Base-by-base conservation (phyloP, 2,888 invertebrate species). In the Leptopilina myrica region DNA sequence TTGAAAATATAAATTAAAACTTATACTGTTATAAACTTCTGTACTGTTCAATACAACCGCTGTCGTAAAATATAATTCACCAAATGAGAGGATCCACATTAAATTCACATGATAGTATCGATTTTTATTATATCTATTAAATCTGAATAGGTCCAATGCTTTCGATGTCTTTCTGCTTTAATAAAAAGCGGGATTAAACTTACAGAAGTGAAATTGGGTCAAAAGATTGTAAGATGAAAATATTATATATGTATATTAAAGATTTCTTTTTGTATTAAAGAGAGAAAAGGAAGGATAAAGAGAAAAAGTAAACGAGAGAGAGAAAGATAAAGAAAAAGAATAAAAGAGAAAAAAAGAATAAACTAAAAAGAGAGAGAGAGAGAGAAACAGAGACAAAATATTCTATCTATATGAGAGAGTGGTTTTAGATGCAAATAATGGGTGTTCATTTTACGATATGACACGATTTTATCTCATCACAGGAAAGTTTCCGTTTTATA, bases 401-500 rank as follows among this genome's bases (percentile, higher is more conserved):
- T 49, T 49, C 33, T 49, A 4, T 62, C 9, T 62, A 62, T 20
- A 15, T 62, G 8, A n/a, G 62, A 62, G 15, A 8, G 7, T 8
- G 62, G 62, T 62, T 62, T 49, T 62, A 62, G 62, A 20, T 62
- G 62, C 62, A 62, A 62, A 62, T 62, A 62, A 62, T 62, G 20
- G 15, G 3, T 62, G 20, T 62, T 15, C 7, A 15, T 20, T 62
- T 62, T 62, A 62, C 62, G 62, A 62, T 20, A 62, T 67, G 67
- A 46, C 26, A 49, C 15, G 67, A 67, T 49, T 67, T 12, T 49
- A 67, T 67, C 14, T 46, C 15, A 49, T 67, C 20, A 67, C 11
- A 49, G 46, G 11, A 43, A 67, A 49, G 49, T 49, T 67, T 49
- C 46, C 49, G 20, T 49, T 49, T 49, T 14, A 49, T 49, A 15